A percentile compares a stretch with the other conserved stretches of the same genome.
Conservation (phyloP, 2,113 vertebrate genomes). For the Murina feae region DNA sequence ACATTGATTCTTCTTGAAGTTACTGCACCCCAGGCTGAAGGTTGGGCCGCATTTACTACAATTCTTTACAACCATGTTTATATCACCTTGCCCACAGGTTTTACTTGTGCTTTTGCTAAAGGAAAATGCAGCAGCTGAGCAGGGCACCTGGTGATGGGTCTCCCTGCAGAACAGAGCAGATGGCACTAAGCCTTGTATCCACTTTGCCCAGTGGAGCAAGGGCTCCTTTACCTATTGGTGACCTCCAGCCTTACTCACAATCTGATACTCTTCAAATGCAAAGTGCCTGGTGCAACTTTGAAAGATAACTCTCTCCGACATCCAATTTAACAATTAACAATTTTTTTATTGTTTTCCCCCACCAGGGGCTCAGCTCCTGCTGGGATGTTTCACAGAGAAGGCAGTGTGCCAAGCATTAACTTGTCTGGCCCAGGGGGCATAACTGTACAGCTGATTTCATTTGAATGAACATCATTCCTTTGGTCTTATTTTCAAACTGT, state of each 20-base stretch:
- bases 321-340: conserved; percentile 69
- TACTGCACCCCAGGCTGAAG: background rate
- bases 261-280: conserved; percentile 22
- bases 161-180: conserved; percentile 18
- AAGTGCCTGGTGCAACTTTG: conserved; percentile 44
- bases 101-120: background rate
- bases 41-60: background rate
- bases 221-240: background rate
- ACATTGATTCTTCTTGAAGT: background rate
- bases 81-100: background rate
- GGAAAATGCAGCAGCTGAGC: background rate
- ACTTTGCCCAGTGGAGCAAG: background rate
- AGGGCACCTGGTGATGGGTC: background rate
- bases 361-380: conserved; percentile 59
- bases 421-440: conserved; percentile 64
- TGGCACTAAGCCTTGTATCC: background rate
- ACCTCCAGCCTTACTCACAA: conserved; percentile 20
- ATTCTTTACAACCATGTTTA: background rate
- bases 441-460: conserved; percentile 65
- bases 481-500: conserved; percentile 70
- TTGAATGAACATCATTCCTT: conserved; percentile 67
- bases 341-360: conserved; percentile 64
- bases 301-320: conserved; percentile 68
- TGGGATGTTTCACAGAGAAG: conserved; percentile 60
- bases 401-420: conserved; percentile 71